These are phyloP conservation scores for Metalampra italica DNA, from an alignment of 2,888 invertebrate species.

Conservation along the genomic window DNA sequence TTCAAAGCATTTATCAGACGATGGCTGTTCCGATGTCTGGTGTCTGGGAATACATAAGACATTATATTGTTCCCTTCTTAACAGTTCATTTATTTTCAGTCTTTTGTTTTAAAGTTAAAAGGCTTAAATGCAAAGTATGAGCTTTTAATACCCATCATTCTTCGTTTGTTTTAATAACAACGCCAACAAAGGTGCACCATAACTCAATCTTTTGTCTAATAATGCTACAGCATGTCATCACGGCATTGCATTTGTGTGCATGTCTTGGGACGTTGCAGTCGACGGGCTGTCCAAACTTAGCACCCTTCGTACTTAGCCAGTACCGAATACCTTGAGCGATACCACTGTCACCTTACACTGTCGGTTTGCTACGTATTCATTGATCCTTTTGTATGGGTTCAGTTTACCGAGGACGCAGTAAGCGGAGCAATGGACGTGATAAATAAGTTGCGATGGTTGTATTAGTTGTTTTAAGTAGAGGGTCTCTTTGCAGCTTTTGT, in stretches of 20 bases:
- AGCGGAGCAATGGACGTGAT: not conserved
- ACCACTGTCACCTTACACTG: conserved; percentile 7
- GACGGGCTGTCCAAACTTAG: conserved; percentile 53
- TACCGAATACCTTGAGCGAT: conserved; percentile 17
- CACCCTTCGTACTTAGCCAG: conserved; percentile 47
- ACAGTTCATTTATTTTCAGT: too few species aligned
- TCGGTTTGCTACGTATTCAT: conserved; percentile 10
- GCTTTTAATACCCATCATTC: too few species aligned
- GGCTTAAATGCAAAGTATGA: too few species aligned
- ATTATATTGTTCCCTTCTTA: too few species aligned
- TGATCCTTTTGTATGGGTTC: conserved; percentile 5
- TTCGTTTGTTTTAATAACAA: not conserved
- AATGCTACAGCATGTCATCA: conserved; percentile 39
- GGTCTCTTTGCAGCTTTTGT: conserved; percentile 37
- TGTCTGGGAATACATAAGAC: too few species aligned
- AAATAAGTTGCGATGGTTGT: not conserved
- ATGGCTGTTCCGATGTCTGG: too few species aligned
- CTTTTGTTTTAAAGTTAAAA: too few species aligned
- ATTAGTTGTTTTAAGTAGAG: not conserved
- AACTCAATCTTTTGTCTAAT: conserved; percentile 44
- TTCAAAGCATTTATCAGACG: too few species aligned
- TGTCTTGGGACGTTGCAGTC: conserved; percentile 36
- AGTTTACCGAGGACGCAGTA: not conserved
- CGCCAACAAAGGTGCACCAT: conserved; percentile 19
- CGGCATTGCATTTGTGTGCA: conserved; percentile 36